These are phyloP conservation scores for Brachymystax lenok DNA, from an alignment of 2,797 vertebrate genomes.

Conservation along the genomic window DNA sequence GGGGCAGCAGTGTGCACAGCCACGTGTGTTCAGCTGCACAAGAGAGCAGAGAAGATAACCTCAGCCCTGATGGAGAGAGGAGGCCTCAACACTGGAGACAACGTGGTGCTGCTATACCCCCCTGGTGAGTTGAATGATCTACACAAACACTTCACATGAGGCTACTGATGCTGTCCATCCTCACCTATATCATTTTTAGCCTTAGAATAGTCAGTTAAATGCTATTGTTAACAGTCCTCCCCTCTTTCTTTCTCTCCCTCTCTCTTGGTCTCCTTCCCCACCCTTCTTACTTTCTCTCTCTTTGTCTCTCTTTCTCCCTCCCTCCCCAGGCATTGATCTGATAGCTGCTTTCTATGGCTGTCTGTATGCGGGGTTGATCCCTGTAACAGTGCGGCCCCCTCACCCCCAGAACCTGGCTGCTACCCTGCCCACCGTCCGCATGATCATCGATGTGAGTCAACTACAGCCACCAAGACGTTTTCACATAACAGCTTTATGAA, in stretches of 20 bases:
- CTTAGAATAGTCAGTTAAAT: neutral
- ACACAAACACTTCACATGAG: neutral
- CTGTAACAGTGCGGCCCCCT: slow-evolving; percentile 93
- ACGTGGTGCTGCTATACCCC: slow-evolving; percentile 96
- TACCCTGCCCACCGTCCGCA: slow-evolving; percentile 94
- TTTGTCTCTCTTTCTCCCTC: no score
- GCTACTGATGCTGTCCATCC: no score
- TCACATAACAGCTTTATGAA: no score
- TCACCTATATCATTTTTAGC: neutral
- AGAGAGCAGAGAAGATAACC: slow-evolving; percentile 93
- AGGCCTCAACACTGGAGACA: slow-evolving; percentile 95
- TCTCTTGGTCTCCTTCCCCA: no score
- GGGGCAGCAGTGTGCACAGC: slow-evolving; percentile 91
- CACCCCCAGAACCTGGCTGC: slow-evolving; percentile 94
- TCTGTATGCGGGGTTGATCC: slow-evolving; percentile 92
- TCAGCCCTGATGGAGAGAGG: slow-evolving; percentile 90
- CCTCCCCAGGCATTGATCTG: slow-evolving; percentile 77
- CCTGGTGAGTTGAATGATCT: slow-evolving; percentile 77
- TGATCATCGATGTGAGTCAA: slow-evolving; percentile 88
- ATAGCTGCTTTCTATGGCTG: slow-evolving; percentile 96
- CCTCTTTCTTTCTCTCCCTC: no score
- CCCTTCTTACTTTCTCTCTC: no score
- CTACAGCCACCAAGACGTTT: no score
- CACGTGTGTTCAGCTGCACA: slow-evolving; percentile 93
- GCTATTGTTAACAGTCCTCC: no score